Percentiles rank a stretch among this genome's conserved stretches.
Conservation (phyloP, 2,888 invertebrate species). For the Cephus pygmeus region DNA sequence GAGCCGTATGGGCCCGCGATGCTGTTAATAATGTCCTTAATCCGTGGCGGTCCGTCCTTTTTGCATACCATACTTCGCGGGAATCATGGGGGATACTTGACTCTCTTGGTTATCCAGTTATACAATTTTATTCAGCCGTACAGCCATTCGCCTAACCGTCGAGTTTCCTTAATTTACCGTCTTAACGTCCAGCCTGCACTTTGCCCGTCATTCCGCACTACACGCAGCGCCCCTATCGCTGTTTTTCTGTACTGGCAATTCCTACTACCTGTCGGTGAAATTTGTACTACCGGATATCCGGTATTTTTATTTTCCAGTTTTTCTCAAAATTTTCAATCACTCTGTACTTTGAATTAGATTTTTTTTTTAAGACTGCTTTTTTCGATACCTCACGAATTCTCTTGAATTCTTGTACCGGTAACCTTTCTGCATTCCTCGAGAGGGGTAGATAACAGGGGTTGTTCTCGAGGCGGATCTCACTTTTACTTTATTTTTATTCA, state of each 20-base stretch:
- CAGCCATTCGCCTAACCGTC: neutral
- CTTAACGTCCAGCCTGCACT: neutral
- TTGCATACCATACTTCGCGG: constrained; percentile 2
- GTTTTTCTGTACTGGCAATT: neutral
- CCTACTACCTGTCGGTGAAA: too few relatives aligned
- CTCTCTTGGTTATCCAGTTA: neutral
- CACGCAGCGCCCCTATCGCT: neutral
- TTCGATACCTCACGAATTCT: too few relatives aligned
- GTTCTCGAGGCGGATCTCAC: too few relatives aligned
- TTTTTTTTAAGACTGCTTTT: too few relatives aligned
- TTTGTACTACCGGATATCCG: neutral
- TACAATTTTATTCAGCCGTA: neutral
- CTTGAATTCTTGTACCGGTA: too few relatives aligned
- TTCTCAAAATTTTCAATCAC: neutral
- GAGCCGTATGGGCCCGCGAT: constrained; percentile 47
- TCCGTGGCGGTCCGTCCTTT: constrained; percentile 38
- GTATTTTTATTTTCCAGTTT: neutral
- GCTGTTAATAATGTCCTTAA: constrained; percentile 65
- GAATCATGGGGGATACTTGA: neutral
- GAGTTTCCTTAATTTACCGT: neutral
- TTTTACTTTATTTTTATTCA: too few relatives aligned
- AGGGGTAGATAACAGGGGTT: too few relatives aligned
- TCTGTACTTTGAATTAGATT: neutral
- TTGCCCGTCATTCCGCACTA: neutral
- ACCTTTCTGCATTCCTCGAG: too few relatives aligned